A percentile compares a stretch with the other conserved stretches of the same genome.
Evolutionary conservation across 1,140 invertebrate genomes (phyloP).

Genomic region (Probaryconus sp.): DNA sequence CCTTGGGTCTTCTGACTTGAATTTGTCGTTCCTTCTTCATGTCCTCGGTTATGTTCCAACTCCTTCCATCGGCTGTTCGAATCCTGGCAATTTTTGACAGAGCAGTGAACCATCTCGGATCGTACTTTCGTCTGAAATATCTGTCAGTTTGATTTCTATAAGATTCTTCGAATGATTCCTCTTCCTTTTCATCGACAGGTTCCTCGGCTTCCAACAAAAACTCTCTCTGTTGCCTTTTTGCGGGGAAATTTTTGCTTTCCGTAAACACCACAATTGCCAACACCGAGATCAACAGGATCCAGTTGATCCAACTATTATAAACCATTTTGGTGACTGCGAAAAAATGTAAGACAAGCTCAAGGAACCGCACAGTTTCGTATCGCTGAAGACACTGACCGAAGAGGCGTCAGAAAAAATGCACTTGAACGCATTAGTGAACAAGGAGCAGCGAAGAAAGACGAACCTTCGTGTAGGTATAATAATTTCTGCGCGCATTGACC

Average conservation of each 20-base stretch:
- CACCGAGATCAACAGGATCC: slow-evolving; percentile 15
- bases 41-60: slow-evolving; percentile 19
- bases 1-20: slow-evolving; percentile 9
- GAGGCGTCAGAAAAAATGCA: slow-evolving; percentile 61
- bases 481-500: slow-evolving; percentile 62
- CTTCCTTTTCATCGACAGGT: background rate
- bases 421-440: slow-evolving; percentile 63
- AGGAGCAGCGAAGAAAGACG: slow-evolving; percentile 63
- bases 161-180: background rate
- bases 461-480: slow-evolving; percentile 51
- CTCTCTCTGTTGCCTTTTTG: slow-evolving; percentile 16
- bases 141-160: slow-evolving; percentile 3
- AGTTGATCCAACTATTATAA: slow-evolving; percentile 10
- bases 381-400: slow-evolving; percentile 60
- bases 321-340: slow-evolving; percentile 39
- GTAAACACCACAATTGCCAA: background rate
- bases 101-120: slow-evolving; percentile 55
- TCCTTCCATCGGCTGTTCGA: slow-evolving; percentile 49
- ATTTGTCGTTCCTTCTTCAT: background rate
- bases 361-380: slow-evolving; percentile 48
- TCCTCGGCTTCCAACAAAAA: slow-evolving; percentile 15
- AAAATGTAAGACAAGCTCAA: background rate
- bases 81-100: slow-evolving; percentile 64
- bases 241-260: slow-evolving; percentile 5
- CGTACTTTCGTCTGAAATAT: slow-evolving; percentile 18